Base-by-base conservation (phyloP, 1,140 invertebrate genomes). In the Eriocheir sinensis region DNA sequence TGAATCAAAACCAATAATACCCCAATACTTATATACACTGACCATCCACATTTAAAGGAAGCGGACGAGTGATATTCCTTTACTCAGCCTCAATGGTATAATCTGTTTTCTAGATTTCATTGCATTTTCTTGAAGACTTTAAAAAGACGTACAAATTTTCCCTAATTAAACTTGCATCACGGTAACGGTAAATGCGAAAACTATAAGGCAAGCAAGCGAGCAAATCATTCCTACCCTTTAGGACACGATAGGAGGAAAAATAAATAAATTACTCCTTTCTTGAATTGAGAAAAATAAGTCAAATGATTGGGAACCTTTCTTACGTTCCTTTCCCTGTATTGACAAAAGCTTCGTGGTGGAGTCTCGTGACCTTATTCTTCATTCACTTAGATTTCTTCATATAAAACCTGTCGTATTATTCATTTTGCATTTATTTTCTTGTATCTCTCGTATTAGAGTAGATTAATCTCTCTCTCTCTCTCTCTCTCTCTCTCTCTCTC, bases 31-130 rank as follows among this genome's bases (percentile, higher is more conserved):
- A 72, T 72, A 72, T 72, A 72, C n/a, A 72, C 1, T 72, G 60
- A 72, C n/a, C n/a, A n/a, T n/a, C n/a, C n/a, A n/a, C n/a, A n/a
- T 21, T 53, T 9, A 53, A 72, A n/a, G 21, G 8, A 72, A 72
- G n/a, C n/a, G 60, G 60, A 72, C 60, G 8, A 72, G 27, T 72
- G n/a, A 72, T 72, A 21, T n/a, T 72, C n/a, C 17, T 72, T n/a
- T 21, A n/a, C 60, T 72, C 21, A 21, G 60, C 60, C 60, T 72
- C 60, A 72, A n/a, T n/a, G 27, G 27, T 72, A 72, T n/a, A 72
- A n/a, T 72, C 60, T 21, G 48, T 72, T 72, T 72, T 72, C 60
- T 72, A n/a, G n/a, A n/a, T n/a, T 72, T 72, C 60, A 72, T n/a
- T n/a, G 60, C 60, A n/a, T 72, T 72, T n/a, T 72, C n/a, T 72